A percentile compares a stretch with the other conserved stretches of the same genome.
Evolutionary conservation across 2,113 vertebrate genomes (phyloP).

Genomic region (Callorhinus ursinus): DNA sequence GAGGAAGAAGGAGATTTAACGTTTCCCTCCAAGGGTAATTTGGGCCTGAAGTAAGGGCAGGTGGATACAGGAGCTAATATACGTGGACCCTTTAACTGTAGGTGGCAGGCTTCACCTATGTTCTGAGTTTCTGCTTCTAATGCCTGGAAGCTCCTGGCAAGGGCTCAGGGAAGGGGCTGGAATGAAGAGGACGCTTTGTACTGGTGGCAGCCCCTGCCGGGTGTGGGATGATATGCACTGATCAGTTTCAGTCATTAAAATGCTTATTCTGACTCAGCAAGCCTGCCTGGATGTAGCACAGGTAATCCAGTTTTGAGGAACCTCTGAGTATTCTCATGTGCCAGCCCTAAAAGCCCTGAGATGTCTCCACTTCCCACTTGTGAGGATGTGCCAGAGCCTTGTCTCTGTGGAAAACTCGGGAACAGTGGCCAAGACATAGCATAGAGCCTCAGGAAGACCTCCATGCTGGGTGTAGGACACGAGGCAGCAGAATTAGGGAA

Average conservation of each 20-base stretch:
- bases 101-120: background rate
- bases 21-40: background rate
- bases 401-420: background rate
- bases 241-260: background rate
- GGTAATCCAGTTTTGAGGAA: too few relatives aligned
- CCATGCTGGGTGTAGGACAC: rapidly evolving
- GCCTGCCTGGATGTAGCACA: too few relatives aligned
- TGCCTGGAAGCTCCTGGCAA: background rate
- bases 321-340: background rate
- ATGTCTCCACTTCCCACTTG: background rate
- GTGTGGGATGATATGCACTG: background rate
- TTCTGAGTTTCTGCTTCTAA: background rate
- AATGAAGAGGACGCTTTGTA: background rate
- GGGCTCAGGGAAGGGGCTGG: too few relatives aligned
- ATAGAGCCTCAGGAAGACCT: background rate
- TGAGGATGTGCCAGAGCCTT: background rate
- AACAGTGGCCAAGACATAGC: background rate
- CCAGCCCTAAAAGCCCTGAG: background rate
- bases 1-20: too few relatives aligned
- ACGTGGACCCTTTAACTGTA: background rate
- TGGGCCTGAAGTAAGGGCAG: background rate
- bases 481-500: background rate
- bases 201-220: background rate
- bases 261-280: background rate
- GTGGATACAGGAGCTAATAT: background rate